phyloP scores from a whole-genome alignment of 1,140 invertebrate genomes.

The Trichogramma pretiosum region DNA sequence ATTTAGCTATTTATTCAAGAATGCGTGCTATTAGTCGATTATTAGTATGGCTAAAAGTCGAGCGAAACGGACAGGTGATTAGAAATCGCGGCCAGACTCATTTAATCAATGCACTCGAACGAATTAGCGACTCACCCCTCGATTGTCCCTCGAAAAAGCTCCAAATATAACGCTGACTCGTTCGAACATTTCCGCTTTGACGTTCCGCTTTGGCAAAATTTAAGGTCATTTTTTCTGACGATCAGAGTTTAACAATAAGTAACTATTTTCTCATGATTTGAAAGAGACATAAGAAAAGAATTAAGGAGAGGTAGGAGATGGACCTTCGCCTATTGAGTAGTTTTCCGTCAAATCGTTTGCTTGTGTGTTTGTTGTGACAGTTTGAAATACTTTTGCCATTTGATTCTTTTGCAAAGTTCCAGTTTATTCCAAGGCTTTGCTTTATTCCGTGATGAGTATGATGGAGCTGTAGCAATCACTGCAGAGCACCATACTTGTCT shows the following conservation, averaged over 20 bases:
- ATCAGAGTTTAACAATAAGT: not conserved
- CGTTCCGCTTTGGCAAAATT: conserved; percentile 20
- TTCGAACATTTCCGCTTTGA: conserved; percentile 18
- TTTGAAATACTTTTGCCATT: conserved; percentile 2
- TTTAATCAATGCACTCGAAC: conserved; percentile 7
- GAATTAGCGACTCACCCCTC: not conserved
- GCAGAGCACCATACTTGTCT: not conserved
- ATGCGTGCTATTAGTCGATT: too few species aligned
- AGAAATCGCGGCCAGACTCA: too few species aligned
- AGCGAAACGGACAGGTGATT: too few species aligned
- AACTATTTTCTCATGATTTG: not conserved
- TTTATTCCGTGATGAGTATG: not conserved
- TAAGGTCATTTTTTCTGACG: conserved; percentile 1
- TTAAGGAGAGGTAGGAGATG: conserved; percentile 13
- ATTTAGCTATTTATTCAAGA: too few species aligned
- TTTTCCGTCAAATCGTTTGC: conserved; percentile 5
- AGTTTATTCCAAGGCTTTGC: not conserved
- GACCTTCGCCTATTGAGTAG: conserved; percentile 14
- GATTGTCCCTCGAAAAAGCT: not conserved
- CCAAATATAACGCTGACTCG: conserved; percentile 7
- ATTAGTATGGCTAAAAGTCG: too few species aligned
- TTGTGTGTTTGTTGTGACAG: conserved; percentile 5
- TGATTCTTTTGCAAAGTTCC: conserved; percentile 1
- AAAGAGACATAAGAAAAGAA: not conserved
- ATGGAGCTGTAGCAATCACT: not conserved